Conservation (phyloP, 2,113 vertebrate species). For the Burhinus bistriatus region DNA sequence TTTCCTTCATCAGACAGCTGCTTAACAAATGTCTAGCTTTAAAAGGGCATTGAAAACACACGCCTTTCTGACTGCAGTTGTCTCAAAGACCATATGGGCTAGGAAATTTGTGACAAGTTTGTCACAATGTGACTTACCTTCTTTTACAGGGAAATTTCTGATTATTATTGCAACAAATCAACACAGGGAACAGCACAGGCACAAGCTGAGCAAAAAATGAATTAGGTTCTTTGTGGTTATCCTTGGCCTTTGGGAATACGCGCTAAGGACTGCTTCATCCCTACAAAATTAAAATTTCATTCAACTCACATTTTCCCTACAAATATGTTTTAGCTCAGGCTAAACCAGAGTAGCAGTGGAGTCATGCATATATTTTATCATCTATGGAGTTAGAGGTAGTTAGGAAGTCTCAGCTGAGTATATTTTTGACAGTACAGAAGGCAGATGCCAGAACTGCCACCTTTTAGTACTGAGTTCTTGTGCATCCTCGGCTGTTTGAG, state of each 20-base stretch:
- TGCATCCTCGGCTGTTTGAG: background rate
- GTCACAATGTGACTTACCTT: background rate
- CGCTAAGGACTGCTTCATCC: background rate
- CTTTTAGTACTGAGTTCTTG: background rate
- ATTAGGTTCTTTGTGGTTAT: background rate
- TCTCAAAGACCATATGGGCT: background rate
- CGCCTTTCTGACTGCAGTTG: background rate
- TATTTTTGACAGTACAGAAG: background rate
- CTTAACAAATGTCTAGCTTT: background rate
- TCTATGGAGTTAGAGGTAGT: background rate
- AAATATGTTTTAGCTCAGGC: background rate
- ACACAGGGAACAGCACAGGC: background rate
- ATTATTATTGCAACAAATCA: background rate
- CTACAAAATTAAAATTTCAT: background rate
- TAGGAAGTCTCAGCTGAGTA: background rate
- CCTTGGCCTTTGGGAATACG: background rate
- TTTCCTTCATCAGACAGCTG: background rate
- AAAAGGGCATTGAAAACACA: background rate
- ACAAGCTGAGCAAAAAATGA: background rate
- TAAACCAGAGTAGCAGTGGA: background rate
- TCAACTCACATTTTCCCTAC: background rate
- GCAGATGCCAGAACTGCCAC: background rate
- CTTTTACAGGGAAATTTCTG: background rate
- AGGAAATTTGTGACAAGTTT: background rate
- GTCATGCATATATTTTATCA: background rate